Evolutionary conservation across 2,113 vertebrate genomes (phyloP).

Genomic region (Porphyrio hochstetteri): DNA sequence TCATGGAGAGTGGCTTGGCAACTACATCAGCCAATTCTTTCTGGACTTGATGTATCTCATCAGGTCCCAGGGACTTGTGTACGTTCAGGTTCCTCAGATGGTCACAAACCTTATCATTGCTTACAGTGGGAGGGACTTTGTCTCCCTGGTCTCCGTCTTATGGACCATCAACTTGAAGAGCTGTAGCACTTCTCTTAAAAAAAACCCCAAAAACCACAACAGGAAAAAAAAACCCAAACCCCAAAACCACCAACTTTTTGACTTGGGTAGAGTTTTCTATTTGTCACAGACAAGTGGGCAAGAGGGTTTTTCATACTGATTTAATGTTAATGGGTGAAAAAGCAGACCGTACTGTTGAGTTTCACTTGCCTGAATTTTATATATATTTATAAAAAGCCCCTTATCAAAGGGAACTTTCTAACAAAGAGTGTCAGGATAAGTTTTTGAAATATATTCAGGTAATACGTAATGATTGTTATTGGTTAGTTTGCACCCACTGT

Average conservation of each 20-base stretch:
- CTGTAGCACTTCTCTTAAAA: background rate
- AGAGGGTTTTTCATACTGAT: background rate
- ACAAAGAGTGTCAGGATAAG: background rate
- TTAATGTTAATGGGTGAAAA: background rate
- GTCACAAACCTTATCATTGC: no score
- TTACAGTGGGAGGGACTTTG: no score
- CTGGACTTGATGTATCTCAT: no score
- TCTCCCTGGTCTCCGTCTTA: no score
- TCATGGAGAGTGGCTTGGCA: no score
- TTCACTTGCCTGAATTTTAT: background rate
- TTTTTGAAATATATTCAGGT: background rate
- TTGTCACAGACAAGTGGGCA: background rate
- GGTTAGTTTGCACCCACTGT: background rate
- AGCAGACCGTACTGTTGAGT: background rate
- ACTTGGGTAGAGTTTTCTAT: background rate
- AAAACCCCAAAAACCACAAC: no score
- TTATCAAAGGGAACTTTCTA: background rate
- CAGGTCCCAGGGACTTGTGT: no score
- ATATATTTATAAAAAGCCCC: background rate
- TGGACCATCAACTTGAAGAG: no score
- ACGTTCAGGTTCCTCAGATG: no score
- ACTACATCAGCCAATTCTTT: no score
- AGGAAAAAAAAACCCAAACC: background rate
- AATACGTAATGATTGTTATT: background rate
- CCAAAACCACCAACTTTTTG: background rate